phyloP scores from a whole-genome alignment of 2,888 invertebrate species.

The Escarpia spicata region DNA sequence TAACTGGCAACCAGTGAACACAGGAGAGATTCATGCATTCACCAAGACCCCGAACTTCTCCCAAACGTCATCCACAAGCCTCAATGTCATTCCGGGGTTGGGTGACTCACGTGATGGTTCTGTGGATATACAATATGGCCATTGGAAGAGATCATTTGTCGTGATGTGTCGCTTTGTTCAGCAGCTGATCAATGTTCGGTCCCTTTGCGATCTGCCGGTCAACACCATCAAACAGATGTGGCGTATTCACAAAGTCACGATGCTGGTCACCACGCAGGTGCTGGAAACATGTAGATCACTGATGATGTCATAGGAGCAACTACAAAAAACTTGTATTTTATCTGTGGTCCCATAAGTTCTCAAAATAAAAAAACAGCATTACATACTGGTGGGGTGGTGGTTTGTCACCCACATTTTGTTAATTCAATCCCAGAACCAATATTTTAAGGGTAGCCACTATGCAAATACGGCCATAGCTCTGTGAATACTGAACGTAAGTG shows the following conservation, averaged over 20 bases:
- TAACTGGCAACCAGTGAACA: not conserved
- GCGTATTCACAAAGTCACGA: constrained; percentile 49
- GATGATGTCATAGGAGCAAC: not conserved
- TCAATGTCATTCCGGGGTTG: not conserved
- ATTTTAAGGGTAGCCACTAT: too few relatives aligned
- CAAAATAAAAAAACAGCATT: too few relatives aligned
- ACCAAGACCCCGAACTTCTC: not conserved
- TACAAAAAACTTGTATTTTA: too few relatives aligned
- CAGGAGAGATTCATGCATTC: not conserved
- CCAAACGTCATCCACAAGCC: not conserved
- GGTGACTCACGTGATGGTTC: not conserved
- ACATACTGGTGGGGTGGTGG: too few relatives aligned
- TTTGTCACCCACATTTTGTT: too few relatives aligned
- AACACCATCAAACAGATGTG: constrained; percentile 48
- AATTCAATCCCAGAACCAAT: too few relatives aligned
- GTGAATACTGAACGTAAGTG: too few relatives aligned
- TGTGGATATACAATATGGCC: not conserved
- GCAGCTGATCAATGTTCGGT: constrained; percentile 47
- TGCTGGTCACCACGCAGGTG: constrained; percentile 53
- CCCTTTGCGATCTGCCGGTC: constrained; percentile 48
- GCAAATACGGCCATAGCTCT: too few relatives aligned
- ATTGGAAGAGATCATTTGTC: not conserved
- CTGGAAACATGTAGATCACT: constrained; percentile 39
- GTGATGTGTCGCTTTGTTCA: constrained; percentile 31
- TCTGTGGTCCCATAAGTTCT: too few relatives aligned